Percentiles rank a stretch among this genome's conserved stretches.
Conservation (phyloP, 2,888 invertebrate genomes). For the Folsomia candida region DNA sequence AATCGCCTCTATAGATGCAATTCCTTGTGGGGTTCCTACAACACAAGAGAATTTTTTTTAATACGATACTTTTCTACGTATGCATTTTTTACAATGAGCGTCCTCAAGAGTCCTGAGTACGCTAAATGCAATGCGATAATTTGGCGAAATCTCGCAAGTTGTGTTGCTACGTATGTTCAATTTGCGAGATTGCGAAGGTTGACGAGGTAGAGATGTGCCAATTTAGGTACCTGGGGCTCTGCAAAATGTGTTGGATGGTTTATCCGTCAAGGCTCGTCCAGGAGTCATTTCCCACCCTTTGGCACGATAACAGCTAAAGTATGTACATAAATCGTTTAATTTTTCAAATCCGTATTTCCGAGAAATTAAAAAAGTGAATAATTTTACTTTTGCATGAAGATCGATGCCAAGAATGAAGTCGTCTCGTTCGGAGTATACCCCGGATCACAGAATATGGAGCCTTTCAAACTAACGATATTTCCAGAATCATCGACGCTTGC, state of each 20-base stretch:
- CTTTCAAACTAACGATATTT: slow-evolving; percentile 65
- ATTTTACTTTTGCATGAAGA: slow-evolving; percentile 55
- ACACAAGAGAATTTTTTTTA: slow-evolving; percentile 46
- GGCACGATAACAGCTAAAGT: slow-evolving; percentile 62
- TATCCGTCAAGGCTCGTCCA: slow-evolving; percentile 63
- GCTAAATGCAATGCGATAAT: not conserved
- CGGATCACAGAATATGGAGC: slow-evolving; percentile 58
- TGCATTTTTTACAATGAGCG: too few species aligned
- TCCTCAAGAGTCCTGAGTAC: too few species aligned
- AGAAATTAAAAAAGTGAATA: not conserved
- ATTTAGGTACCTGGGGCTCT: slow-evolving; percentile 65
- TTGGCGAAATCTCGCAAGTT: not conserved
- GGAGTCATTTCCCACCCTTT: slow-evolving; percentile 60
- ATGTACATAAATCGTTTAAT: not conserved
- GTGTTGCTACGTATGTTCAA: too few species aligned
- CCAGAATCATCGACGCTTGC: slow-evolving; percentile 57
- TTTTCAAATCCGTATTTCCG: too few species aligned
- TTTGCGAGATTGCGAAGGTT: too few species aligned
- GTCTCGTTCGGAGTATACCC: slow-evolving; percentile 60
- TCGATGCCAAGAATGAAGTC: slow-evolving; percentile 53
- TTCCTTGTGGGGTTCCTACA: slow-evolving; percentile 63
- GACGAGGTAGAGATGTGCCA: too few species aligned
- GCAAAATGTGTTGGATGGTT: slow-evolving; percentile 68
- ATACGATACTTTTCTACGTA: not conserved
- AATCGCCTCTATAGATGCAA: slow-evolving; percentile 63